phyloP scores from a whole-genome alignment of 2,888 invertebrate genomes.

The Drosophila macrospina region DNA sequence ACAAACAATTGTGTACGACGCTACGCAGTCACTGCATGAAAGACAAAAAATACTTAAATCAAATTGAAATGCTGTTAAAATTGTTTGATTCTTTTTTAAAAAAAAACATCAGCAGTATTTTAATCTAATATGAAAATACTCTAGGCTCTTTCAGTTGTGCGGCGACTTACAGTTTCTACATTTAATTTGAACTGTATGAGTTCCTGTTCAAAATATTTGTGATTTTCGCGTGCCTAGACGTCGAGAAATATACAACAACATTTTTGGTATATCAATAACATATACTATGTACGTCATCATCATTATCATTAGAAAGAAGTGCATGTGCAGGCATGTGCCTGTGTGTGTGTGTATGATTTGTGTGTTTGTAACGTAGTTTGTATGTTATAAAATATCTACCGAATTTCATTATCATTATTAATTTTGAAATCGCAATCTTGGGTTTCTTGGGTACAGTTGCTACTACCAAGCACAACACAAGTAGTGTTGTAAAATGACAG shows the following conservation, averaged over 20 bases:
- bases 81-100: slow-evolving; percentile 17
- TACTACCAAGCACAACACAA: slow-evolving; percentile 30
- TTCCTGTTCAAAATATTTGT: slow-evolving; percentile 83
- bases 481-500: slow-evolving; percentile 49
- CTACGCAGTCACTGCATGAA: slow-evolving; percentile 76
- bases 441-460: slow-evolving; percentile 45
- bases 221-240: slow-evolving; percentile 84
- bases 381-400: slow-evolving; percentile 84
- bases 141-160: slow-evolving; percentile 34
- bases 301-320: slow-evolving; percentile 21
- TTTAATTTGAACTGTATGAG: slow-evolving; percentile 82
- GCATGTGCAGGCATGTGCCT: slow-evolving; percentile 28
- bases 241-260: slow-evolving; percentile 74
- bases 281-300: slow-evolving; percentile 17
- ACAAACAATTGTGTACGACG: slow-evolving; percentile 59
- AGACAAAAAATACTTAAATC: slow-evolving; percentile 38
- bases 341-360: slow-evolving; percentile 30
- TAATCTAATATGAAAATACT: slow-evolving; percentile 28
- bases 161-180: slow-evolving; percentile 82
- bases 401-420: slow-evolving; percentile 60
- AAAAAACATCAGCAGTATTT: slow-evolving; percentile 31
- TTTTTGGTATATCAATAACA: slow-evolving; percentile 56
- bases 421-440: slow-evolving; percentile 32
- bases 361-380: slow-evolving; percentile 33
- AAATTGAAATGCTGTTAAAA: slow-evolving; percentile 71